Evolutionary conservation across 2,113 vertebrate genomes (phyloP), one percentile per base, ranked within the genome.

Genomic region (Odocoileus virginianus): DNA sequence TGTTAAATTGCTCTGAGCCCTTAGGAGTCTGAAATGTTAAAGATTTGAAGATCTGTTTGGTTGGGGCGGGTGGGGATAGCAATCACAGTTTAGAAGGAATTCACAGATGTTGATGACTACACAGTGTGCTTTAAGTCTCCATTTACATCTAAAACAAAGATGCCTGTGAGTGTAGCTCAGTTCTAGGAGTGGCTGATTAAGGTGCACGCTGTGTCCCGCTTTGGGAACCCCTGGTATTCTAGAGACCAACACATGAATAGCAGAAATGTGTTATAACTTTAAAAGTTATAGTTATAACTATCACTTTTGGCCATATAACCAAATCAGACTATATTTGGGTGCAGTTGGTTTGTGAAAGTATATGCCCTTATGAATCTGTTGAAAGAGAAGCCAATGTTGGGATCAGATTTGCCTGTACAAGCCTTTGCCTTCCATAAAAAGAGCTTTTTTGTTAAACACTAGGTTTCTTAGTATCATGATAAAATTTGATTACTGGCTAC

Each of bases 371-470:
- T 28, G 27, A 91, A 67, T 36, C 40, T 92, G 9, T 58, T 79
- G 33, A 94, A 88, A 15, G 50, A 96, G 57, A 79, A 96, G 74
- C 54, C 50, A 96, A 55, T 2, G 1, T 25, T 95, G 2, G 61
- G 83, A 9, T 14, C 43, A 93, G 28, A 52, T 61, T 11, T 92
- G 84, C 58, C 2, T 43, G 55, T 87, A 83, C 79, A 58, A 84
- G 17, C 14, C 8, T 60, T 33, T 61, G 23, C 11, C 33, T 94
- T 92, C 96, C 67, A 40, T 14, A 94, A 43, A 94, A 79, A 93
- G 15, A 57, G 43, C 76, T 87, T 40, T 82, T 97, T 90, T 97
- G 76, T 95, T 95, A 96, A 91, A 61, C 78, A 82, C 33, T 67
- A 57, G 47, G 87, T 81, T 79, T 97, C 45, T 96, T 93, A 52